Conservation (phyloP, 2,888 invertebrate genomes). For the Exocentrus adspersus region DNA sequence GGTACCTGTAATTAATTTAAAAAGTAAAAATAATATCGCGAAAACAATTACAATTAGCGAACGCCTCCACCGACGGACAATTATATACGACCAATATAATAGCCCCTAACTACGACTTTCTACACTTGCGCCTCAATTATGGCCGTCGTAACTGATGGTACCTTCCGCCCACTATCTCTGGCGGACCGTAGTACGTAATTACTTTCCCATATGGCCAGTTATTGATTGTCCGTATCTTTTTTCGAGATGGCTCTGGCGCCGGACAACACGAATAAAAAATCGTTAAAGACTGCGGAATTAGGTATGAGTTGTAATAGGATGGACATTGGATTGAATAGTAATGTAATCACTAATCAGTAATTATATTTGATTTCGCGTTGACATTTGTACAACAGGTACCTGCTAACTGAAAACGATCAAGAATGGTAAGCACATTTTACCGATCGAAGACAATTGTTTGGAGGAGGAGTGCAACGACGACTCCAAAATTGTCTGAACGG, state of each 20-base stretch:
- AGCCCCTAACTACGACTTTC: not conserved
- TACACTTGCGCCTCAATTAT: slow-evolving; percentile 3
- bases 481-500: too few relatives aligned
- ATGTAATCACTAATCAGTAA: too few relatives aligned
- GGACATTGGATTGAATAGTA: too few relatives aligned
- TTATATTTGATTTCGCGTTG: too few relatives aligned
- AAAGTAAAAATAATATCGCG: not conserved
- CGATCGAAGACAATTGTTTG: too few relatives aligned
- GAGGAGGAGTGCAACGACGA: too few relatives aligned
- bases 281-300: not conserved
- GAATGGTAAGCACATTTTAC: too few relatives aligned
- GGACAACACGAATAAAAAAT: not conserved
- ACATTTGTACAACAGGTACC: too few relatives aligned
- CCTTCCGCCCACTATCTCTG: not conserved
- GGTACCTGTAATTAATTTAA: not conserved
- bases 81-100: not conserved
- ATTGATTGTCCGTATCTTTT: slow-evolving; percentile 17
- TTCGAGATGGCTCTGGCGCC: slow-evolving; percentile 6
- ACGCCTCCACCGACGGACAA: not conserved
- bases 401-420: too few relatives aligned
- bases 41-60: not conserved
- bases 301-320: too few relatives aligned
- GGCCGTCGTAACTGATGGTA: not conserved
- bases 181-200: not conserved
- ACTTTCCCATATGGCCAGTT: slow-evolving; percentile 16